Percentiles rank a stretch among this genome's conserved stretches.
Conservation (phyloP, 2,888 invertebrate genomes). For the Netelia melanura region DNA sequence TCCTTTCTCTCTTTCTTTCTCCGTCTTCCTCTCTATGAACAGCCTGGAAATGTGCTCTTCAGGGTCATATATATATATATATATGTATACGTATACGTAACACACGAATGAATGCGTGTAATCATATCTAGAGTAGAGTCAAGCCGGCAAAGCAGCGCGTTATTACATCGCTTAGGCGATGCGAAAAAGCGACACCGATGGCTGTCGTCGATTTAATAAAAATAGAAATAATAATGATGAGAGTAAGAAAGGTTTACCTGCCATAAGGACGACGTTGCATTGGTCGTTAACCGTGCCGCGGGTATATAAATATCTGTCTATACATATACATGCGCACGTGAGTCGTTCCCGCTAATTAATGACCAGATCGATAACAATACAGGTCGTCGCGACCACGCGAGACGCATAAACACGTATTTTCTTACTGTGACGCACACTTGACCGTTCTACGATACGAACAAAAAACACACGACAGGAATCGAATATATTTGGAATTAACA, state of each 20-base stretch:
- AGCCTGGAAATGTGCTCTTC: too few species aligned
- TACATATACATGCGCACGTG: slow-evolving; percentile 8
- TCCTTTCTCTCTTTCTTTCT: slow-evolving; percentile 27
- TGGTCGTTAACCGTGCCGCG: slow-evolving; percentile 44
- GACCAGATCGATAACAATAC: slow-evolving; percentile 71
- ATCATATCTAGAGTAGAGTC: slow-evolving; percentile 20
- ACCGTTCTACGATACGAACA: too few species aligned
- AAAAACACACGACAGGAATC: too few species aligned
- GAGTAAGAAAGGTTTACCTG: slow-evolving; percentile 1
- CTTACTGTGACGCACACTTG: too few species aligned
- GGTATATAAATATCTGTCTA: slow-evolving; percentile 29
- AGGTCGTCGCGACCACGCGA: slow-evolving; percentile 48
- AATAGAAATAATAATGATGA: slow-evolving; percentile 1
- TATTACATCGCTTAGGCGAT: slow-evolving; percentile 1
- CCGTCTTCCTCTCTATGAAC: neutral
- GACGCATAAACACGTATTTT: slow-evolving; percentile 11
- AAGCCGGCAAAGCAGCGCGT: slow-evolving; percentile 15
- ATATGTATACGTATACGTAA: neutral
- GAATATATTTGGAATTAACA: too few species aligned
- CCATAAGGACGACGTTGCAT: slow-evolving; percentile 31
- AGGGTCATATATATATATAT: neutral
- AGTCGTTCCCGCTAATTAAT: slow-evolving; percentile 70
- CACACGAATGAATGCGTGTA: slow-evolving; percentile 26
- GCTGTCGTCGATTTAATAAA: slow-evolving; percentile 39
- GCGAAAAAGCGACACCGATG: neutral